Percentiles rank a stretch among this genome's conserved stretches.
These are phyloP conservation scores for Gymnorhina tibicen DNA, from an alignment of 2,113 vertebrate genomes.

Conservation along the genomic window DNA sequence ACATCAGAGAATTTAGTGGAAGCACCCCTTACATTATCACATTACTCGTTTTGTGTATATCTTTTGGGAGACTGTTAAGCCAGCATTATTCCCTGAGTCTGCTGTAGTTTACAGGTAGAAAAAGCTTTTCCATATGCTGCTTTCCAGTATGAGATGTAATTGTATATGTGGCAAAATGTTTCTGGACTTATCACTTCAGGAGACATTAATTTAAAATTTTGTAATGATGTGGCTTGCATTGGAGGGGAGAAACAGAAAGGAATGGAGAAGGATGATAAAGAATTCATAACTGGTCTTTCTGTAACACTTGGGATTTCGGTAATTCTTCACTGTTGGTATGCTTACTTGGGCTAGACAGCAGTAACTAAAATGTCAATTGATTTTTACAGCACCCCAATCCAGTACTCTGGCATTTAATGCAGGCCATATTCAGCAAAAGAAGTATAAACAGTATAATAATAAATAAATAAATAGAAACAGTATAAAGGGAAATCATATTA, in stretches of 20 bases:
- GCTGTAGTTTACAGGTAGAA: neutral
- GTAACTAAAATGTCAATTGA: neutral
- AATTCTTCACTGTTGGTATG: neutral
- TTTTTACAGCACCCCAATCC: neutral
- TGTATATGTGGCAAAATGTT: neutral
- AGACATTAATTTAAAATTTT: neutral
- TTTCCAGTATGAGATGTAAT: neutral
- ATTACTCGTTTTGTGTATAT: neutral
- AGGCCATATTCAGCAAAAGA: neutral
- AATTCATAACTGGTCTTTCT: neutral
- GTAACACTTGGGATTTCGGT: neutral
- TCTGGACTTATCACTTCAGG: neutral
- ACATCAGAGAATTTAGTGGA: neutral
- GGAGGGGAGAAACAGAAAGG: neutral
- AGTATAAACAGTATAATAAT: neutral
- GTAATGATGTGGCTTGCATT: neutral
- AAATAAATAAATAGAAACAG: neutral
- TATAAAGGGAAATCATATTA: neutral
- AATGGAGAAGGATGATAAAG: neutral
- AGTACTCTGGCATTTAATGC: neutral
- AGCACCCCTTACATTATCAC: neutral
- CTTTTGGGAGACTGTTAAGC: neutral
- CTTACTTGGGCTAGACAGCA: neutral
- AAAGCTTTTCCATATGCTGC: neutral
- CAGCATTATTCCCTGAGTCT: neutral